Evolutionary conservation across 2,888 invertebrate species (phyloP), one percentile per base, ranked within the genome.

Genomic region (Cyrtodaria siliqua): DNA sequence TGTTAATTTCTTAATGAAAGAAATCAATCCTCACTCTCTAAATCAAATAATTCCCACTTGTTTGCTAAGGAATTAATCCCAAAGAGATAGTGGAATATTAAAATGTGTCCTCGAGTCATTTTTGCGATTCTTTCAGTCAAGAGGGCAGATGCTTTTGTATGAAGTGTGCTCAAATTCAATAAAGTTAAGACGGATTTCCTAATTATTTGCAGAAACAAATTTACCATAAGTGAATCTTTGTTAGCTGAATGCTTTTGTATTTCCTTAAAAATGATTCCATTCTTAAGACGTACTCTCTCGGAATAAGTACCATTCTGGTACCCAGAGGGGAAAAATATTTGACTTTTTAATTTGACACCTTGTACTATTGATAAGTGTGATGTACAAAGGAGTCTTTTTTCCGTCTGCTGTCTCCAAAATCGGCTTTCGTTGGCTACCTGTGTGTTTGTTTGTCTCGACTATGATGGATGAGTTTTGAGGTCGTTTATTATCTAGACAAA

Each of bases 401-500:
- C 44, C 27, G 20, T 44, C 14, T 9, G 9, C 9, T 47, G 47
- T 47, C 60, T 60, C 60, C 60, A 9, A 42, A 27, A 29, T 29
- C 47, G 60, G 44, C 60, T 29, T 12, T 29, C 33, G 33, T 33
- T 12, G 33, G 6, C 27, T 60, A 47, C 27, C 47, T 29, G 49
- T 60, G 60, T 40, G 60, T 47, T 26, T 49, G 44, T 49, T 60
- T 40, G n/a, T 20, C 27, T 47, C 23, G 2, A 23, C 16, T 8
- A 60, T 60, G 60, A 60, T 60, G 60, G 60, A 60, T 60, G 60
- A 42, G 24, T 47, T 23, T 60, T 26, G 47, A 20, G 60, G 12
- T 44, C 26, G 29, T 60, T 60, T 23, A 60, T 47, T 47, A 47
- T 60, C 20, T 23, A 9, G n/a, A 60, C 60, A 60, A 60, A 47